These are phyloP conservation scores for Larimichthys polyactis DNA, from an alignment of 2,113 vertebrate genomes.

Conservation along the genomic window DNA sequence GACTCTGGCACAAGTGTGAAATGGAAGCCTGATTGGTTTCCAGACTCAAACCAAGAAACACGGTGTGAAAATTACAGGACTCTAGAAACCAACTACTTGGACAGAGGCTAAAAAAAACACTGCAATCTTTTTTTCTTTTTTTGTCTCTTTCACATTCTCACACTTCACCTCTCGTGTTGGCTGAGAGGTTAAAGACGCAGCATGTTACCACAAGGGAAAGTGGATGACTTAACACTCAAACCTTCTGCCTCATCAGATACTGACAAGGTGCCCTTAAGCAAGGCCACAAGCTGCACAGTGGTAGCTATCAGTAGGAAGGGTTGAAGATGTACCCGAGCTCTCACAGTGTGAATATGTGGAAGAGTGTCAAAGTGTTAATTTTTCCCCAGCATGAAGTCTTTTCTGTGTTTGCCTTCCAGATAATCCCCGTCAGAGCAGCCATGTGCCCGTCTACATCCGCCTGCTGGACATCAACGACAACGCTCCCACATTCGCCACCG, in stretches of 20 bases:
- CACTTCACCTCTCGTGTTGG: not conserved
- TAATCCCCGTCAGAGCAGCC: constrained; percentile 91
- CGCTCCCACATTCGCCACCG: constrained; percentile 89
- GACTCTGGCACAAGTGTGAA: constrained; percentile 31
- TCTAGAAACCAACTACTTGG: not conserved
- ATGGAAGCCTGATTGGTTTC: constrained; percentile 40
- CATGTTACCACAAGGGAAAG: not conserved
- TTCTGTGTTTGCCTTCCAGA: constrained; percentile 76
- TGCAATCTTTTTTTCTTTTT: not conserved
- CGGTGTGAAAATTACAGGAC: constrained; percentile 23
- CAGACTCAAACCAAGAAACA: not conserved
- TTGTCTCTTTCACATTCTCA: not conserved
- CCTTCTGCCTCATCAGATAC: not conserved
- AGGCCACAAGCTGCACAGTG: constrained; percentile 1
- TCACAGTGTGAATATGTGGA: not conserved
- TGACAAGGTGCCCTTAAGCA: not conserved
- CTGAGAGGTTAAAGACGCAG: not conserved
- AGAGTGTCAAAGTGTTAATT: not conserved
- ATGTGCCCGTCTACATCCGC: constrained; percentile 90
- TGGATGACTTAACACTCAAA: not conserved
- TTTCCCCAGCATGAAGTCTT: not conserved
- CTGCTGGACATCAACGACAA: constrained; percentile 97
- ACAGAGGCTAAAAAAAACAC: not conserved
- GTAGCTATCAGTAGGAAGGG: not conserved
- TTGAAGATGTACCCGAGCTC: not conserved